phyloP scores from a whole-genome alignment of 1,140 invertebrate species.

The Aphaenogaster rudis region DNA sequence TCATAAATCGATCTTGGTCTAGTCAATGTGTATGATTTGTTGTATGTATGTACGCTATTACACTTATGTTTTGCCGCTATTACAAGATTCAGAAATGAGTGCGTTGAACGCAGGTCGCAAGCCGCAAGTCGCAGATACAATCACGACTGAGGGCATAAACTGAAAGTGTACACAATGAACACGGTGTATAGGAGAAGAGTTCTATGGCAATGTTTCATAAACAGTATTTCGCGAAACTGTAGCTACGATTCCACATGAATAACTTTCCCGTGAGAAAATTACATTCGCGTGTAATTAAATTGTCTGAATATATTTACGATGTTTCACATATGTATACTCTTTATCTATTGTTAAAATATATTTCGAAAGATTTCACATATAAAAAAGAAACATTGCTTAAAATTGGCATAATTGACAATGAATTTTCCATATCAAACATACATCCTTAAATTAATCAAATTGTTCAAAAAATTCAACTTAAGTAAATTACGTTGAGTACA shows the following conservation, averaged over 20 bases:
- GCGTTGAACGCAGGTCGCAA: slow-evolving; percentile 8
- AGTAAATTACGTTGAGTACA: not conserved
- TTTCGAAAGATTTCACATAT: not conserved
- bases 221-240: not conserved
- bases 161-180: slow-evolving; percentile 20
- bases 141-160: not conserved
- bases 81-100: slow-evolving; percentile 10
- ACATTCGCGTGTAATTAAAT: not conserved
- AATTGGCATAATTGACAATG: not conserved
- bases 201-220: not conserved
- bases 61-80: slow-evolving; percentile 4
- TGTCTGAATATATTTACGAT: not conserved
- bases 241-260: not conserved
- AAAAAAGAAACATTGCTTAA: not conserved
- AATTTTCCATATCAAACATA: not conserved
- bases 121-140: slow-evolving; percentile 10
- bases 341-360: not conserved
- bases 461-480: not conserved
- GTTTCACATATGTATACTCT: not conserved
- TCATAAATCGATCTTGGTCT: slow-evolving; percentile 3
- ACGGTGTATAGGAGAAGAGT: not conserved
- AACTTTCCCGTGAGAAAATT: not conserved
- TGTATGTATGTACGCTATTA: not conserved
- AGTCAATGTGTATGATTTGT: slow-evolving; percentile 1
- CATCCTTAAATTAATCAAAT: not conserved